Conservation (phyloP, 2,888 invertebrate species). For the Ptychoptera albimana region DNA sequence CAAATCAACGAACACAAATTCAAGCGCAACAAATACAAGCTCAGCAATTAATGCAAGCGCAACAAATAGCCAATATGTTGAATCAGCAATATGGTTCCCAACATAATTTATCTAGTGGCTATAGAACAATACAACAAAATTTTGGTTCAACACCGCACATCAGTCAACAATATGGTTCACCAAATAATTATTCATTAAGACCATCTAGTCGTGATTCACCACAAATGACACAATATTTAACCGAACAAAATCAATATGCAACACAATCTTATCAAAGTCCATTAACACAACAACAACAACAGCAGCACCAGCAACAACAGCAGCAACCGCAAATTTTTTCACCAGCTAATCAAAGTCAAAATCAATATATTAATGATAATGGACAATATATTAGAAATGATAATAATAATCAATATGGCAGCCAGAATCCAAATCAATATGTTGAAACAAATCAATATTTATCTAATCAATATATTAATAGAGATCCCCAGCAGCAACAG, state of each 20-base stretch:
- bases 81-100: slow-evolving; percentile 37
- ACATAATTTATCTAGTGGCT: slow-evolving; percentile 33
- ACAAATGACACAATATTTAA: slow-evolving; percentile 25
- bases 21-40: slow-evolving; percentile 43
- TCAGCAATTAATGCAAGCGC: slow-evolving; percentile 38
- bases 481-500: slow-evolving; percentile 7
- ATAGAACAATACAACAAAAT: slow-evolving; percentile 21
- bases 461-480: slow-evolving; percentile 18
- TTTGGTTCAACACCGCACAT: slow-evolving; percentile 31
- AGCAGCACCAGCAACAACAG: too few species aligned
- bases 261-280: slow-evolving; percentile 24
- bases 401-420: slow-evolving; percentile 1
- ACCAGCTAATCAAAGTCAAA: slow-evolving; percentile 28
- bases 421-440: slow-evolving; percentile 11
- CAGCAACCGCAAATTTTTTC: slow-evolving; percentile 14
- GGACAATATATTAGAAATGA: slow-evolving; percentile 9
- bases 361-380: slow-evolving; percentile 37
- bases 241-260: slow-evolving; percentile 29
- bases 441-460: slow-evolving; percentile 12
- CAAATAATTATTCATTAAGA: slow-evolving; percentile 24
- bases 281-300: slow-evolving; percentile 36
- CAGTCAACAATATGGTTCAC: slow-evolving; percentile 23
- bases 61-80: slow-evolving; percentile 34
- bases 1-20: slow-evolving; percentile 65
- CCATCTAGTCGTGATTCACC: slow-evolving; percentile 30